A percentile compares a stretch with the other conserved stretches of the same genome.
Conservation (phyloP, 2,888 invertebrate genomes). For the Hemistola chrysoprasaria region DNA sequence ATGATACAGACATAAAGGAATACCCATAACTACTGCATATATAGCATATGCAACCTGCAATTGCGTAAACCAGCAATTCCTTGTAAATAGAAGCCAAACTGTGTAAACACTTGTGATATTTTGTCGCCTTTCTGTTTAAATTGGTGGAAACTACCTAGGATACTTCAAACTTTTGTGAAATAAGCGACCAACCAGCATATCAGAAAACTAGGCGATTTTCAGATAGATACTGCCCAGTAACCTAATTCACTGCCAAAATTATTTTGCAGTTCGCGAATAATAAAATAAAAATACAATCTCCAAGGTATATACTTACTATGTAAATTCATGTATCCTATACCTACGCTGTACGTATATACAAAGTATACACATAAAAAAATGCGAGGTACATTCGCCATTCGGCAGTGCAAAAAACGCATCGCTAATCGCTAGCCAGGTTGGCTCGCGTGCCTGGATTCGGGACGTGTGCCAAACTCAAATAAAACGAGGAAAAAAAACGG, state of each 20-base stretch:
- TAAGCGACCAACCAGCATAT: too few species aligned
- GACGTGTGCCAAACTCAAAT: constrained; percentile 13
- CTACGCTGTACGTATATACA: too few species aligned
- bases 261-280: constrained; percentile 12
- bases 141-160: too few species aligned
- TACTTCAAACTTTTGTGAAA: too few species aligned
- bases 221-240: too few species aligned
- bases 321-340: too few species aligned
- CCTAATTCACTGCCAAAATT: constrained; percentile 16
- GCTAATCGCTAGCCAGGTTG: neutral
- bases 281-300: constrained; percentile 8
- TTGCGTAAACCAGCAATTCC: constrained; percentile 61
- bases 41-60: constrained; percentile 35
- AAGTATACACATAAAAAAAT: too few species aligned
- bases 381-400: too few species aligned
- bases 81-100: constrained; percentile 52
- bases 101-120: constrained; percentile 49
- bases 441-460: constrained; percentile 1
- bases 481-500: constrained; percentile 10
- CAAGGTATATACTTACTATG: too few species aligned
- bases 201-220: too few species aligned
- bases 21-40: too few species aligned
- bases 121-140: constrained; percentile 43
- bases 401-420: constrained; percentile 18
- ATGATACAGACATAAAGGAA: too few species aligned